Conservation (phyloP, 2,797 vertebrate genomes). For the Sebastes nivosus region DNA sequence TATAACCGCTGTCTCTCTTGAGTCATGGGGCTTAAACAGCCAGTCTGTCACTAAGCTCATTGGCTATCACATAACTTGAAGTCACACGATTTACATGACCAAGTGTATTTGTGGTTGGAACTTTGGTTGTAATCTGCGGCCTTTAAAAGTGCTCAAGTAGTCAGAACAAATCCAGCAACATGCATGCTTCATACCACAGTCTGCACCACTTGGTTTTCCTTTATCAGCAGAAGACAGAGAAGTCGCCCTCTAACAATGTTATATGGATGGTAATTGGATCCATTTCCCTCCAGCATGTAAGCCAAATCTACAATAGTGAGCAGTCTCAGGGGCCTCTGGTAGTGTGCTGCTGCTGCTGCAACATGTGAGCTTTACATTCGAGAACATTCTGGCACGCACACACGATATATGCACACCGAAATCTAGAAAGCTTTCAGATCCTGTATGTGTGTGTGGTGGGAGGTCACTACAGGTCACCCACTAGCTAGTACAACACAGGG, state of each 20-base stretch:
- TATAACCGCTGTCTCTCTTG: conserved; percentile 5
- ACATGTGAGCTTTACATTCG: conserved; percentile 48
- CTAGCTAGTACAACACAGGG: conserved; percentile 17
- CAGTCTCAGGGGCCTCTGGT: conserved; percentile 17
- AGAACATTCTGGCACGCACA: conserved; percentile 52
- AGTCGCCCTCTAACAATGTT: neutral
- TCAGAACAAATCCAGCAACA: conserved; percentile 29
- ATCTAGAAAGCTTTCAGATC: conserved; percentile 64
- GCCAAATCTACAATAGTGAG: conserved; percentile 3
- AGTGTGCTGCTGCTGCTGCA: conserved; percentile 17
- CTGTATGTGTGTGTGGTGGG: conserved; percentile 8
- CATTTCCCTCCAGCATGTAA: neutral
- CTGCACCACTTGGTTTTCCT: neutral
- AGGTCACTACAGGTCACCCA: conserved; percentile 45
- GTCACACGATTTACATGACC: conserved; percentile 47
- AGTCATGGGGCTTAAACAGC: conserved; percentile 29
- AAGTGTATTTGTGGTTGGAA: conserved; percentile 20
- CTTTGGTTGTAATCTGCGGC: conserved; percentile 12
- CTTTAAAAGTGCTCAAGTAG: conserved; percentile 24
- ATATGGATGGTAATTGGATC: neutral
- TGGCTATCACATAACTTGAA: conserved; percentile 30
- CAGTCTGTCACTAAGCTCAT: conserved; percentile 15
- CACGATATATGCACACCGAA: neutral
- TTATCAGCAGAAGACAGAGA: neutral
- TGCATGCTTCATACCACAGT: conserved; percentile 5